Evolutionary conservation across 2,113 vertebrate genomes (phyloP).

Genomic region (Rafetus swinhoei): DNA sequence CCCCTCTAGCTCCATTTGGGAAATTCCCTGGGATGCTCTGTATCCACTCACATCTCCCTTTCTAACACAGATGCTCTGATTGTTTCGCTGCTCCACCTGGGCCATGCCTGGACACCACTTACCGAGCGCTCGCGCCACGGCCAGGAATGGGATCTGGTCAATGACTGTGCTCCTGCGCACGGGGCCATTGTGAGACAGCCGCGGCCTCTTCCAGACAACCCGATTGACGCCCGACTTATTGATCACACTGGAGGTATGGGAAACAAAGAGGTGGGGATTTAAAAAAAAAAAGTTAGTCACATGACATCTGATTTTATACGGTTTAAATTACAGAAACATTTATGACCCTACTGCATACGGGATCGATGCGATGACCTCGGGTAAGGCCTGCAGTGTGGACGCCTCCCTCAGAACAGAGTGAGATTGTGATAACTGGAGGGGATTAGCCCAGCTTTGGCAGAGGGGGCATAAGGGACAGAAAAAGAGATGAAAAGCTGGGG

Average conservation of each 20-base stretch:
- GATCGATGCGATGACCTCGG: background rate
- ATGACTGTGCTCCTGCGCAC: conserved; percentile 95
- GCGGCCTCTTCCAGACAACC: conserved; percentile 96
- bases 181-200: conserved; percentile 92
- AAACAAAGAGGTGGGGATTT: background rate
- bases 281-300: background rate
- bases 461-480: background rate
- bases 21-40: background rate
- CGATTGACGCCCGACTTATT: conserved; percentile 98
- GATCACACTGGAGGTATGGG: conserved; percentile 85
- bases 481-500: conserved; percentile 3
- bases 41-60: rapidly evolving
- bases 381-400: background rate
- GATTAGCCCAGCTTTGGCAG: background rate
- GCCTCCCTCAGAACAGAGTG: rapidly evolving
- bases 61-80: no score
- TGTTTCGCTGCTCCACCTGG: background rate
- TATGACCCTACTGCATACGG: background rate
- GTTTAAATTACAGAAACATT: background rate
- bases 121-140: conserved; percentile 93
- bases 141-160: conserved; percentile 97
- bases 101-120: conserved; percentile 4
- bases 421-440: rapidly evolving
- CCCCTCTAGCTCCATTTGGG: background rate
- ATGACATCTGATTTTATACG: background rate